Evolutionary conservation across 1,140 invertebrate species (phyloP).

Genomic region (Teleopsis dalmanni): DNA sequence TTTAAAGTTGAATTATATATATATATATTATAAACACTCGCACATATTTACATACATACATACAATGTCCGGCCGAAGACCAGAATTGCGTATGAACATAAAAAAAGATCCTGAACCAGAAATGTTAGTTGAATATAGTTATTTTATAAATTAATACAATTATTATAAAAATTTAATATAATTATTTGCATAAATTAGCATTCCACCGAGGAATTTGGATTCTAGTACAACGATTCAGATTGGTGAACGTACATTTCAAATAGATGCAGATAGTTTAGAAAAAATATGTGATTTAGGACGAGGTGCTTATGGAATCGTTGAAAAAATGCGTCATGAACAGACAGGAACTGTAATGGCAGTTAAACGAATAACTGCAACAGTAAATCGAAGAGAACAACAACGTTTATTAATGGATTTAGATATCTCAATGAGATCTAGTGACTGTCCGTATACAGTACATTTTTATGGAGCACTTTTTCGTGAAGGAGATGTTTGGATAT

Average conservation of each 20-base stretch:
- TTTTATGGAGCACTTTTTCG: slow-evolving; percentile 96
- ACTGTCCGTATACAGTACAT: slow-evolving; percentile 93
- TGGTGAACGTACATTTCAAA: slow-evolving; percentile 75
- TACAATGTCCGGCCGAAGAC: slow-evolving; percentile 12
- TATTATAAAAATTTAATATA: neutral
- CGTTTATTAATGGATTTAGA: slow-evolving; percentile 95
- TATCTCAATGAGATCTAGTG: slow-evolving; percentile 87
- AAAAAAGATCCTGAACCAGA: slow-evolving; percentile 14
- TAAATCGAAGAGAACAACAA: slow-evolving; percentile 85
- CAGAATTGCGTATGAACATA: slow-evolving; percentile 8
- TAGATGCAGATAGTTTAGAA: slow-evolving; percentile 84
- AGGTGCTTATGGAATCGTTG: slow-evolving; percentile 93
- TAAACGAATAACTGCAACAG: slow-evolving; percentile 90
- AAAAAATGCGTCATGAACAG: slow-evolving; percentile 88
- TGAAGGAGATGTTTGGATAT: slow-evolving; percentile 96
- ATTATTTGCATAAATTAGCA: slow-evolving; percentile 11
- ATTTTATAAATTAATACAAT: neutral
- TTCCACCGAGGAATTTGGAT: slow-evolving; percentile 68
- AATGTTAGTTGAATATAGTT: slow-evolving; percentile 8
- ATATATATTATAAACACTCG: no score
- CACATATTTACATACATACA: no score
- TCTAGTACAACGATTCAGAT: slow-evolving; percentile 80
- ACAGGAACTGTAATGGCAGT: slow-evolving; percentile 90
- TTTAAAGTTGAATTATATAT: no score
- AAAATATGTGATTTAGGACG: slow-evolving; percentile 83